phyloP scores from a whole-genome alignment of 2,797 vertebrate genomes.

The Carapus acus region DNA sequence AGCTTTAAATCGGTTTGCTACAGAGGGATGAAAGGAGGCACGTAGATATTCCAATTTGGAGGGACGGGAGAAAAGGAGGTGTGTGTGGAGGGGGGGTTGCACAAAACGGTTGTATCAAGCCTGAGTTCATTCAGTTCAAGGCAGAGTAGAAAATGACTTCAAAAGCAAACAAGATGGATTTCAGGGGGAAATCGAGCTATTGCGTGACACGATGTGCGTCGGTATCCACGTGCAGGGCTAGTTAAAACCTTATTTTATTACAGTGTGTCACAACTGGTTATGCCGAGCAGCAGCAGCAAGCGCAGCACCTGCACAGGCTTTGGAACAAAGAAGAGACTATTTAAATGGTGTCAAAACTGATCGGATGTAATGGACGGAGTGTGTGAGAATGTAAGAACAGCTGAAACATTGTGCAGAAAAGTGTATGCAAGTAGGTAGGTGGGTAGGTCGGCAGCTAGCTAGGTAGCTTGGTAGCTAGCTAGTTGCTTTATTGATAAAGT shows the following conservation, averaged over 20 bases:
- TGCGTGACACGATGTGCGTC: conserved; percentile 6
- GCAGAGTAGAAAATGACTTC: conserved; percentile 30
- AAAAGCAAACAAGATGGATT: conserved; percentile 31
- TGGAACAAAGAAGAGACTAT: too few relatives aligned
- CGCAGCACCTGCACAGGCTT: too few relatives aligned
- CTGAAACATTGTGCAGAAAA: too few relatives aligned
- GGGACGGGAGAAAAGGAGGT: conserved; percentile 10
- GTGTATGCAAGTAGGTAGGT: too few relatives aligned
- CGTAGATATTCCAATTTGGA: conserved; percentile 28
- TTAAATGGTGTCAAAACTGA: too few relatives aligned
- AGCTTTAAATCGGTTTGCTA: conserved; percentile 30
- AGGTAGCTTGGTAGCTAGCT: too few relatives aligned
- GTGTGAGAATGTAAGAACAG: too few relatives aligned
- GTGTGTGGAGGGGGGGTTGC: conserved; percentile 20
- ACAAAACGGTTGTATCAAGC: conserved; percentile 26
- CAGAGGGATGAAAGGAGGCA: conserved; percentile 6
- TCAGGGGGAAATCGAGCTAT: conserved; percentile 20
- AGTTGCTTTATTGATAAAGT: too few relatives aligned
- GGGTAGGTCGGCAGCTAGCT: too few relatives aligned
- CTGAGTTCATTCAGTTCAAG: conserved; percentile 28
- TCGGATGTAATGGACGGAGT: too few relatives aligned
- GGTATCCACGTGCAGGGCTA: background rate
- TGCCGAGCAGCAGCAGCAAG: too few relatives aligned
- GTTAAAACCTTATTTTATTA: conserved; percentile 11
- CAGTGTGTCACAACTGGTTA: too few relatives aligned